Conservation (phyloP, 2,113 vertebrate species). For the Fukomys damarensis region DNA sequence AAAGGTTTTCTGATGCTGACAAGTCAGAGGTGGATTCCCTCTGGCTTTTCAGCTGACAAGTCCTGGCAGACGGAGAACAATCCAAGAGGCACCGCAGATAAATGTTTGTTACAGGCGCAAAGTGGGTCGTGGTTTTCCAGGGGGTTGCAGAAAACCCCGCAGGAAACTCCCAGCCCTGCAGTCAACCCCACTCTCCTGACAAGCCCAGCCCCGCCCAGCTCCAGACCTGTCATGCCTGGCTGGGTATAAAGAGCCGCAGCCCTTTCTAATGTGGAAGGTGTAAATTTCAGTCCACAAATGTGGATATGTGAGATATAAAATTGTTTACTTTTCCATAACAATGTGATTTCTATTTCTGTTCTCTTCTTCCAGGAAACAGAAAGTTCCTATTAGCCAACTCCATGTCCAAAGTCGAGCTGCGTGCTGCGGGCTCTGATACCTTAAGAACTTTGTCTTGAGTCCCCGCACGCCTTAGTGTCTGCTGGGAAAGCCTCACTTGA, state of each 20-base stretch:
- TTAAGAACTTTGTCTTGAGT: neutral
- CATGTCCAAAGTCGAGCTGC: neutral
- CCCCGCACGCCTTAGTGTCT: neutral
- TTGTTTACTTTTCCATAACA: neutral
- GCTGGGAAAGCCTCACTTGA: rapidly evolving
- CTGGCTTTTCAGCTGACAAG: constrained; percentile 36
- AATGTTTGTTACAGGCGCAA: neutral
- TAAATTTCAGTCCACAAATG: neutral
- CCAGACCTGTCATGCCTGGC: neutral
- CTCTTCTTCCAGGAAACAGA: constrained; percentile 19
- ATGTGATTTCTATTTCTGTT: neutral
- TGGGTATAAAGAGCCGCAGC: neutral
- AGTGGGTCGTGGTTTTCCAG: neutral
- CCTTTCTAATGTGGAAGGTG: neutral
- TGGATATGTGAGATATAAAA: neutral
- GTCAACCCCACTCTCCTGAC: neutral
- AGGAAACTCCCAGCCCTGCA: neutral
- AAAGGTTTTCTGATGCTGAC: neutral
- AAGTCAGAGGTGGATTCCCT: neutral
- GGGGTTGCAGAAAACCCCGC: neutral
- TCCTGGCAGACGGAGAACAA: constrained; percentile 17
- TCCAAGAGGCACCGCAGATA: neutral
- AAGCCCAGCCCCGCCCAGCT: constrained; percentile 41
- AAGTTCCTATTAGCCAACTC: neutral
- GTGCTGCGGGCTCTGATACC: neutral